Conservation (phyloP, 2,113 vertebrate genomes). For the Prunella himalayana region DNA sequence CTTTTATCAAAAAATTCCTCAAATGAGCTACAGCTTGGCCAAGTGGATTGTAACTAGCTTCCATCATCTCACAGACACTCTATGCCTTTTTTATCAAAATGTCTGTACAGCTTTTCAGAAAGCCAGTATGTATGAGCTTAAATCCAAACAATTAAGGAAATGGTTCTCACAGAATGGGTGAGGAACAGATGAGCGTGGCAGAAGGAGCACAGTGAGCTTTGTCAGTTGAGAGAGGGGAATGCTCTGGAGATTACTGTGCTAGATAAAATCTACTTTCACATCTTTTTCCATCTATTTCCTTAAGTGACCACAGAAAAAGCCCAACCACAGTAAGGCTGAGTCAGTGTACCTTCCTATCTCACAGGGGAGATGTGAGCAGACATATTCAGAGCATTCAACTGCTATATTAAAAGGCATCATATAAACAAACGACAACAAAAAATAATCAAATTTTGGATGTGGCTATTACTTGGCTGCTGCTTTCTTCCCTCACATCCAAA, state of each 20-base stretch:
- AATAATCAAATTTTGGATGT: background rate
- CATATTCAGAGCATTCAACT: background rate
- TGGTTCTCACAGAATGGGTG: background rate
- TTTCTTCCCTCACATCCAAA: background rate
- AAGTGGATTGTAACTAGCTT: background rate
- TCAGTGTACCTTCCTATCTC: background rate
- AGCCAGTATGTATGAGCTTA: background rate
- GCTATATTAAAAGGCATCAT: background rate
- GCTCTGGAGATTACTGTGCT: background rate
- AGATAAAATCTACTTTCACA: background rate
- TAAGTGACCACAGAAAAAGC: background rate
- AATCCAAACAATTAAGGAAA: conserved; percentile 18
- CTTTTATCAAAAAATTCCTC: background rate
- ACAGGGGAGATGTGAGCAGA: background rate
- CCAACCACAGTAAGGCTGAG: background rate
- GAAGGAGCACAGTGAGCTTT: conserved; percentile 9
- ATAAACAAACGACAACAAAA: background rate
- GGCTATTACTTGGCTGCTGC: background rate
- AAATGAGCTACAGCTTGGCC: background rate
- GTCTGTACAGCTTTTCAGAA: background rate
- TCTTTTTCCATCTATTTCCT: background rate
- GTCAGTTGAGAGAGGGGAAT: background rate
- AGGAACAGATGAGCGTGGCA: conserved; percentile 6
- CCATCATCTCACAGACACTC: background rate
- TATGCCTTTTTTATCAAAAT: background rate